Base-by-base conservation (phyloP, 2,113 vertebrate species). In the Siniperca chuatsi region DNA sequence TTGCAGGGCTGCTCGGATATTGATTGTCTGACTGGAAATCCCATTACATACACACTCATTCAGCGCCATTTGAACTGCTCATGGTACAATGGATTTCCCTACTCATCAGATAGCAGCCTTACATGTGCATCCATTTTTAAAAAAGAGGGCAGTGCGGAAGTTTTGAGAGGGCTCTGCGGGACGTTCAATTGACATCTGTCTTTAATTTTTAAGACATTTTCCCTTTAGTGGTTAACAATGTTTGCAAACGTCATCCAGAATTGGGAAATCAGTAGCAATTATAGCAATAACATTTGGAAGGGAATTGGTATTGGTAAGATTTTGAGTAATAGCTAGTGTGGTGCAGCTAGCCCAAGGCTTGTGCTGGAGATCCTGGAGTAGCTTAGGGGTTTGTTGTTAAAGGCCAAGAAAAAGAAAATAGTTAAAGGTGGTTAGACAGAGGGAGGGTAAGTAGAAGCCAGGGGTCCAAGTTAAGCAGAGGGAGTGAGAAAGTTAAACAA, bases 21-120 rank as follows among this genome's bases (percentile, higher is more conserved):
- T 69, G 88, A 93, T 91, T 55, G 84, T 57, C 82, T 90, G 85
- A 87, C 75, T 84, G 88, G 79, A 91, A 92, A 91, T 91, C 78
- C 82, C 82, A 90, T 92, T 87, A 93, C 72, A 20, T 60, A 42
- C 58, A 42, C 86, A 33, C 79, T 79, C 83, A 77, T 76, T 78
- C 80, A 84, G 72, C 50, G 21, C 66, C 83, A 68, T 83, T 82
- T 84, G 46, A 82, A 83, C 65, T 68, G 66, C 81, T 69, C 52
- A 37, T 50, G 71, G 42, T 79, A 21, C 81, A 67, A 61, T 89
- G 83, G 78, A 89, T 84, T 76, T 72, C 80, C 37, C 83, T 13
- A 16, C 72, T 75, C 79, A 54, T 74, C 55, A 29, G 20, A 67
- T 5, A 58, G 65, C 13, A 13, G 15, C 35, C 64, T 65, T 21